phyloP scores from a whole-genome alignment of 2,888 invertebrate species.

The Pammene aurita region DNA sequence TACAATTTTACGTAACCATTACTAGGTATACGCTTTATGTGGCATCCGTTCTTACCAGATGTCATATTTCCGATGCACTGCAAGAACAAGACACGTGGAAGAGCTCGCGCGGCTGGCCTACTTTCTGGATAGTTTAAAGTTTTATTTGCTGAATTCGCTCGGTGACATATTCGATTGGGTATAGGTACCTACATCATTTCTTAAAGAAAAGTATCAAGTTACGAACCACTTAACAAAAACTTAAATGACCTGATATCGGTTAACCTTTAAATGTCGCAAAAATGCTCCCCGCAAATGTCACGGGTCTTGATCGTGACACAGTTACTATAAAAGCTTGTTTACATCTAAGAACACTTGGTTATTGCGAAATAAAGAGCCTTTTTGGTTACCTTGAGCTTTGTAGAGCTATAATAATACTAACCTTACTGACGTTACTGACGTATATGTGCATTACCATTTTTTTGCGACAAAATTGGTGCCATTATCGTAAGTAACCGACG shows the following conservation, averaged over 20 bases:
- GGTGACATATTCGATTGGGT: not conserved
- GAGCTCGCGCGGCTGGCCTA: conserved; percentile 1
- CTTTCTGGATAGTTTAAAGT: conserved; percentile 3
- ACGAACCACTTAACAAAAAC: conserved; percentile 46
- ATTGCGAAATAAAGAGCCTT: conserved; percentile 27
- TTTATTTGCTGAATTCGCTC: not conserved
- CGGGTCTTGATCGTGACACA: conserved; percentile 45
- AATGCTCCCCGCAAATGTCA: conserved; percentile 46
- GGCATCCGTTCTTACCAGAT: not conserved
- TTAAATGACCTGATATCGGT: conserved; percentile 49
- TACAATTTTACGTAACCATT: not conserved
- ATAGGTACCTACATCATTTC: not conserved
- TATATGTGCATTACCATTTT: conserved; percentile 6
- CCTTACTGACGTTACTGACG: conserved; percentile 10
- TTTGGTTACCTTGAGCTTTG: conserved; percentile 7
- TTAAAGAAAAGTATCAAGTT: conserved; percentile 45
- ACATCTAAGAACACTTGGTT: conserved; percentile 31
- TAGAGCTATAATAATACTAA: conserved; percentile 10
- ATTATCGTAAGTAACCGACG: conserved; percentile 18
- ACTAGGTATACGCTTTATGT: not conserved
- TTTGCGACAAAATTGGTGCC: conserved; percentile 18
- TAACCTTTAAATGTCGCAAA: conserved; percentile 61
- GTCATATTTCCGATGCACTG: not conserved
- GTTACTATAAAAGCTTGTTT: conserved; percentile 14
- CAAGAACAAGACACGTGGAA: conserved; percentile 7